Base-by-base conservation (phyloP, 2,888 invertebrate species). In the Ethmia dodecea region DNA sequence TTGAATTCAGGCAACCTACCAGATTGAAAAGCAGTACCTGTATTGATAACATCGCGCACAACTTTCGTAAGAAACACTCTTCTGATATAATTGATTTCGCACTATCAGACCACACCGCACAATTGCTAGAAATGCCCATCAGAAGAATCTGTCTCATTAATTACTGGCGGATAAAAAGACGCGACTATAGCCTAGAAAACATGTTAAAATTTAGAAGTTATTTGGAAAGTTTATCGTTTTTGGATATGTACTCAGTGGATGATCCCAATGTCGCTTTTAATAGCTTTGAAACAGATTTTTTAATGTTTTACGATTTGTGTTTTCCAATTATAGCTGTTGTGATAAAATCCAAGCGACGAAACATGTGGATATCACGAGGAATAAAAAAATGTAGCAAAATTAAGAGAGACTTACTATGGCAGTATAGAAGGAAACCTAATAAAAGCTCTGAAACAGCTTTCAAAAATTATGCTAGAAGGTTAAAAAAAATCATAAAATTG, bases 181-280 rank as follows among this genome's bases (percentile, higher is more conserved):
- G 44, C 8, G 43, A 46, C 25, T 45, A 31, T 5, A 30, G 31
- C 15, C n/a, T 10, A 3, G 38, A 42, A 26, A 47, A 48, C 32
- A 16, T 45, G 12, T 10, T 8, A 10, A 51, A 40, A 33, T 47
- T 47, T 35, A 26, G 14, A 24, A 20, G 42, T 10, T 42, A 22
- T 20, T 2, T 51, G n/a, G 8, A 27, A 12, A 28, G 16, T 6
- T 9, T 47, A 13, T 36, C 15, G 13, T 47, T 48, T 37, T 13
- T 27, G 13, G 43, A 45, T n/a, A 30, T 45, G 9, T 50, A 43
- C 14, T 11, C 10, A 6, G 31, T 34, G 16, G 28, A 35, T 13
- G 28, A 40, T 20, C 30, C 42, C 11, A 40, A 43, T 35, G 29
- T 31, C 10, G 44, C 45, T 14, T 46, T 36, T 28, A 28, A 34